Base-by-base conservation (phyloP, 2,888 invertebrate species). In the Hypercompe scribonia region DNA sequence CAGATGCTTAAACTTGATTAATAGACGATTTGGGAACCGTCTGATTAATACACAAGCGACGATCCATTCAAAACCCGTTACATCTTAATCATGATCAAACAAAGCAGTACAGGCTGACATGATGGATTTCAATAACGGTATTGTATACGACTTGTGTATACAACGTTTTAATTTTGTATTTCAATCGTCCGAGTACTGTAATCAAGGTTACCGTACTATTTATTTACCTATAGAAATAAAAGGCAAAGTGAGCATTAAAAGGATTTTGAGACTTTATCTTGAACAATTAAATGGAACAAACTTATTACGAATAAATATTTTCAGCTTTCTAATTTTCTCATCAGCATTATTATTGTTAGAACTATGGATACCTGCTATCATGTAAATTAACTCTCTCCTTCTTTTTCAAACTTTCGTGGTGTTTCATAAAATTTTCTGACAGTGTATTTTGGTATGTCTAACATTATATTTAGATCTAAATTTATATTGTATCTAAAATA, bases 1-100 rank as follows among this genome's bases (percentile, higher is more conserved):
- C 92, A 94, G 93, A 94, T 92, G 94, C 94, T 94, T 94, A 90
- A 92, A 92, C 92, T 91, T 95, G 95, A 95, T 95, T 95, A 94
- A 95, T 95, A 90, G 94, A 88, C 92, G 92, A 93, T 94, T 94
- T 90, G 90, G 91, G 89, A 91, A 84, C 88, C 86, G 83, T 88
- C 88, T 92, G 92, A 94, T 94, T 94, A 94, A 92, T 93, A 93
- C 90, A 90, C 87, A 90, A 90, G 85, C 83, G 86, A 83, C 85
- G 87, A 89, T 86, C 89, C 81, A 90, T 91, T 91, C 86, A 89
- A 90, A 90, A 87, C 81, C 86, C 87, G 87, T 88, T 88, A 90
- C 89, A 87, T 90, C 91, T 91, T 92, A 90, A 93, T 93, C 90
- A 89, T 89, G 89, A 89, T 90, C 88, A 92, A 91, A 91, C 89